Evolutionary conservation across 2,797 vertebrate genomes (phyloP).

Genomic region (Menidia menidia): DNA sequence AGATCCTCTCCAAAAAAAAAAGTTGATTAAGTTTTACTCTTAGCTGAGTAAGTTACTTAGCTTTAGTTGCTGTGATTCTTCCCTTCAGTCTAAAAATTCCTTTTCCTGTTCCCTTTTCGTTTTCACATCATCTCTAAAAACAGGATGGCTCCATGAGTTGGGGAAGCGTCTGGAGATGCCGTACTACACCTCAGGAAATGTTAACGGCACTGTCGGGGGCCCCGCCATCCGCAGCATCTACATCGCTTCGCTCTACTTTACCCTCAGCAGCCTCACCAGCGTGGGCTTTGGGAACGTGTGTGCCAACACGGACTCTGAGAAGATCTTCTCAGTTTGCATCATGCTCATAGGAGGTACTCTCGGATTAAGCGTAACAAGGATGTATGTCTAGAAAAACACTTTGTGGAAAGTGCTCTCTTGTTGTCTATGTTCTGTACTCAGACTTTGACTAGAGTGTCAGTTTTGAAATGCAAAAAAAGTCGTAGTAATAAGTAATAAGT

Average conservation of each 20-base stretch:
- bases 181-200: conserved; percentile 72
- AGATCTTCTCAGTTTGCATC: conserved; percentile 98
- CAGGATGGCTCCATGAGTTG: conserved; percentile 97
- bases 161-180: conserved; percentile 95
- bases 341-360: conserved; percentile 96
- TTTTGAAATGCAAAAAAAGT: not conserved
- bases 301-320: conserved; percentile 95
- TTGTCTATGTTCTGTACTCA: conserved; percentile 2
- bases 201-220: conserved; percentile 72
- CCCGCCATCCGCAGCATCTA: conserved; percentile 93
- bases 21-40: not conserved
- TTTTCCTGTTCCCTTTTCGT: not conserved
- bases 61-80: not conserved
- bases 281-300: conserved; percentile 98
- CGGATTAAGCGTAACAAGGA: not conserved
- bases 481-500: not conserved
- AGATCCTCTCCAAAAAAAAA: too few relatives aligned
- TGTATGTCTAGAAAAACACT: not conserved
- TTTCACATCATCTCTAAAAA: conserved; percentile 3
- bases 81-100: not conserved
- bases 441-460: not conserved
- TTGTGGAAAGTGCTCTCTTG: conserved; percentile 11
- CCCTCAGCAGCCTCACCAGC: conserved; percentile 98
- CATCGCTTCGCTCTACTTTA: conserved; percentile 96
- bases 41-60: not conserved